These are phyloP conservation scores for Hyphantria cunea DNA, from an alignment of 1,140 invertebrate species.

Conservation along the genomic window DNA sequence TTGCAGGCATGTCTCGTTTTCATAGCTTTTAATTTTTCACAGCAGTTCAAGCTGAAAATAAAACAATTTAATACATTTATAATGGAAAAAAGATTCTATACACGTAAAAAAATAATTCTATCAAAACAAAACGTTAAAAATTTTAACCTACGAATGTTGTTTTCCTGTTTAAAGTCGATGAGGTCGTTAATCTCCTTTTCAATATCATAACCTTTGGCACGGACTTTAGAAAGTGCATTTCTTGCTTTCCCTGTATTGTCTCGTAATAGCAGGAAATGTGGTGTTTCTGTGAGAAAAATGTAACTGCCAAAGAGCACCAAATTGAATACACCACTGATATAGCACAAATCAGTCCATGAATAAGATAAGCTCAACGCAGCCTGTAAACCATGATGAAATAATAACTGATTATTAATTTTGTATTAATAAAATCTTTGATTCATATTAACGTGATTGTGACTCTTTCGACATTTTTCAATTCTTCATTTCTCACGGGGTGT, in stretches of 20 bases:
- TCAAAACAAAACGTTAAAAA: background rate
- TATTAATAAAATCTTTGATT: background rate
- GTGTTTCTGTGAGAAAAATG: conserved; percentile 52
- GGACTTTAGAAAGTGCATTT: conserved; percentile 37
- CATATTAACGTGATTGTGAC: background rate
- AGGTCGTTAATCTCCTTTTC: conserved; percentile 47
- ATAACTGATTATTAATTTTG: background rate
- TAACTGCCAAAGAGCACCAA: conserved; percentile 36
- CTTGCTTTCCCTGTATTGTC: conserved; percentile 34
- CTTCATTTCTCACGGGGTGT: too few species aligned
- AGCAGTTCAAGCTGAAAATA: conserved; percentile 40
- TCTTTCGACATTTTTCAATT: background rate
- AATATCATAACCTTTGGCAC: conserved; percentile 41
- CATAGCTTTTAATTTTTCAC: conserved; percentile 35
- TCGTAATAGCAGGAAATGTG: conserved; percentile 53
- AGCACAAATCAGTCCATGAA: conserved; percentile 46
- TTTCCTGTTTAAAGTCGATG: conserved; percentile 48
- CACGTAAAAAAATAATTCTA: too few species aligned
- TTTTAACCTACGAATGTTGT: conserved; percentile 49
- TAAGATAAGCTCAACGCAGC: conserved; percentile 44
- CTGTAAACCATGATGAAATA: conserved; percentile 38
- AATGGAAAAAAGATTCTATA: too few species aligned
- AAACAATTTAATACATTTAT: background rate
- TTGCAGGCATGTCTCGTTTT: conserved; percentile 37
- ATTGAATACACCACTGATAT: conserved; percentile 34